Conservation (phyloP, 2,888 invertebrate species). For the Nysson spinosus region DNA sequence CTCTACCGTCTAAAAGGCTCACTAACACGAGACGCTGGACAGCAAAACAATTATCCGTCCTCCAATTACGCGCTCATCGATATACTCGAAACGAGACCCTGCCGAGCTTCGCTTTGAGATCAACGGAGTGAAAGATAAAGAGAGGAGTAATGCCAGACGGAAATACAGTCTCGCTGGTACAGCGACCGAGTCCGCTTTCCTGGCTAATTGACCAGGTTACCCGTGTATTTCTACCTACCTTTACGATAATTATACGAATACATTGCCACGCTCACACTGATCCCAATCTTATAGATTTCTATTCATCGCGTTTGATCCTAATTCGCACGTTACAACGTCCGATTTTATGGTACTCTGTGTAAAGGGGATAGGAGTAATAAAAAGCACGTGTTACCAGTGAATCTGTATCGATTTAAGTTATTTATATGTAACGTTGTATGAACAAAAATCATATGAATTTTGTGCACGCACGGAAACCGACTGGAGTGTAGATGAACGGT, state of each 20-base stretch:
- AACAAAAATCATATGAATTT: too few relatives aligned
- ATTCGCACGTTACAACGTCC: background rate
- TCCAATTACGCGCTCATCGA: slow-evolving; percentile 51
- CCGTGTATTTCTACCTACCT: slow-evolving; percentile 27
- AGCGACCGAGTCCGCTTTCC: slow-evolving; percentile 39
- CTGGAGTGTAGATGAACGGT: too few relatives aligned
- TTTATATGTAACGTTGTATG: too few relatives aligned
- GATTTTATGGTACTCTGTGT: too few relatives aligned
- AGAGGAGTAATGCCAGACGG: slow-evolving; percentile 32
- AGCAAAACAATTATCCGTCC: slow-evolving; percentile 47
- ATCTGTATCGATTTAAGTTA: too few relatives aligned
- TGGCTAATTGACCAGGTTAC: slow-evolving; percentile 52
- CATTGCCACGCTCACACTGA: slow-evolving; percentile 1
- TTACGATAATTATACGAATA: slow-evolving; percentile 40
- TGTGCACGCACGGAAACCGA: too few relatives aligned
- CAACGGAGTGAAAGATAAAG: slow-evolving; percentile 37
- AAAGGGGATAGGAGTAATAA: too few relatives aligned
- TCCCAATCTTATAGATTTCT: slow-evolving; percentile 1
- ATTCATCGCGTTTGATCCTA: background rate
- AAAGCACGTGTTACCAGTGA: too few relatives aligned
- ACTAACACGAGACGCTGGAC: slow-evolving; percentile 40
- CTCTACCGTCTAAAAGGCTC: slow-evolving; percentile 36
- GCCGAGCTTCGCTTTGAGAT: slow-evolving; percentile 41
- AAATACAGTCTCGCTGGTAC: slow-evolving; percentile 20
- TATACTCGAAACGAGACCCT: slow-evolving; percentile 37